Conservation (phyloP, 2,888 invertebrate species). For the Agonopterix alstromeriana region DNA sequence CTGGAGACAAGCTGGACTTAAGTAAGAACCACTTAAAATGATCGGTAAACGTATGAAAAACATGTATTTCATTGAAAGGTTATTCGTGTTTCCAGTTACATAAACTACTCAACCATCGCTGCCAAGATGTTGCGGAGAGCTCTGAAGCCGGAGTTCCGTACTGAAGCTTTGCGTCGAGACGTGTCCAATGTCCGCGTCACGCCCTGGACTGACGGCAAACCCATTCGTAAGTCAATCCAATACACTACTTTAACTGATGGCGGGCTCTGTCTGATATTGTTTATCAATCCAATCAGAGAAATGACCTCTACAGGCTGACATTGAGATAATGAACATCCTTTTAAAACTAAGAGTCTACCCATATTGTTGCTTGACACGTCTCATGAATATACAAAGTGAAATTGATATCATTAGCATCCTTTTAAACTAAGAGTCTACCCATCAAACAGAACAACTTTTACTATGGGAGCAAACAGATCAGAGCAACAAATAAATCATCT, state of each 20-base stretch:
- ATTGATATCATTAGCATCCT: too few species aligned
- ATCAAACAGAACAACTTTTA: too few species aligned
- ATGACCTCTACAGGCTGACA: too few species aligned
- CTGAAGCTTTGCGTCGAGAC: constrained; percentile 86
- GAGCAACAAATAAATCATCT: too few species aligned
- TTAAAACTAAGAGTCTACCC: too few species aligned
- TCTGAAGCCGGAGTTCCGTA: constrained; percentile 84
- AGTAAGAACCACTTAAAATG: constrained; percentile 73
- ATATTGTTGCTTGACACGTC: too few species aligned
- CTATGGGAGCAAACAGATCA: too few species aligned
- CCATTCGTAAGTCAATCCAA: constrained; percentile 81
- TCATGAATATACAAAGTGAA: too few species aligned
- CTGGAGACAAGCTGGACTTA: constrained; percentile 90
- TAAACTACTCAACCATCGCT: constrained; percentile 96
- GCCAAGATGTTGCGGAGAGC: constrained; percentile 88
- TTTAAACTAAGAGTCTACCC: too few species aligned
- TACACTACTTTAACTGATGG: neutral
- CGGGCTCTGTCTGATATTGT: too few species aligned
- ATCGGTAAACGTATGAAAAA: neutral
- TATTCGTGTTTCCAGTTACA: constrained; percentile 82
- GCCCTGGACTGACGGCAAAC: constrained; percentile 93
- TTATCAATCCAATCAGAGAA: too few species aligned
- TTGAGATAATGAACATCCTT: too few species aligned
- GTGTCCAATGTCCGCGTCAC: constrained; percentile 87
- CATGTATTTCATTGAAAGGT: neutral